Evolutionary conservation across 2,797 vertebrate genomes (phyloP), one percentile per base, ranked within the genome.

Genomic region (Xenopus petersii): DNA sequence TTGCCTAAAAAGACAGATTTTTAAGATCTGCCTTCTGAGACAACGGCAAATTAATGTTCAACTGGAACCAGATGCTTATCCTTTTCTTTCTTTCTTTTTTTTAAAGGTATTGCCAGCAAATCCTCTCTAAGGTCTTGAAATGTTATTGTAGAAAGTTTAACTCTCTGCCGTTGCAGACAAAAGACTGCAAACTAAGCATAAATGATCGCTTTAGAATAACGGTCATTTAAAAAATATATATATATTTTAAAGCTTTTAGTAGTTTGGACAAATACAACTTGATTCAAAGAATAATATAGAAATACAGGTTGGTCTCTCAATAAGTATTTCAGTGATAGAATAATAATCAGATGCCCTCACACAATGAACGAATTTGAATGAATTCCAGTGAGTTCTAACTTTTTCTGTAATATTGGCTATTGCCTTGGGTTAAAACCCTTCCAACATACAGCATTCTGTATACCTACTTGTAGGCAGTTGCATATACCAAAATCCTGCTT

Each of bases 41-140:
- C 75, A 84, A 83, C 82, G 81, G 71, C 81, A 87, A 84, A 86
- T 87, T 85, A 84, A 87, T 83, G 80, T 81, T 82, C 80, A 86
- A 87, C 81, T 85, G 80, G 84, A 86, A 88, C 87, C 87, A 89
- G 82, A 85, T 84, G 83, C 67, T 83, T 81, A 67, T 79, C 85
- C 82, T 55, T 24, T 65, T 83, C 79, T 77, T 36, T 70, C 11
- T 51, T 42, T 42, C 5, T 30, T 30, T 51, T 12, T 51, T 76
- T 80, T 70, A 77, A 79, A 6, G 67, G 61, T 81, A 33, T 82
- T 87, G 84, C 83, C 81, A 86, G 59, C 84, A 72, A 82, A 84
- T 83, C 73, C 64, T 67, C 64, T 64, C 46, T 12, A 30, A 68
- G 59, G 56, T 21, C 64, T 70, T 64, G 54, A 60, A 72, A 74